A percentile compares a stretch with the other conserved stretches of the same genome.
Evolutionary conservation across 2,888 invertebrate genomes (phyloP).

Genomic region (Choristoneura rosaceana): DNA sequence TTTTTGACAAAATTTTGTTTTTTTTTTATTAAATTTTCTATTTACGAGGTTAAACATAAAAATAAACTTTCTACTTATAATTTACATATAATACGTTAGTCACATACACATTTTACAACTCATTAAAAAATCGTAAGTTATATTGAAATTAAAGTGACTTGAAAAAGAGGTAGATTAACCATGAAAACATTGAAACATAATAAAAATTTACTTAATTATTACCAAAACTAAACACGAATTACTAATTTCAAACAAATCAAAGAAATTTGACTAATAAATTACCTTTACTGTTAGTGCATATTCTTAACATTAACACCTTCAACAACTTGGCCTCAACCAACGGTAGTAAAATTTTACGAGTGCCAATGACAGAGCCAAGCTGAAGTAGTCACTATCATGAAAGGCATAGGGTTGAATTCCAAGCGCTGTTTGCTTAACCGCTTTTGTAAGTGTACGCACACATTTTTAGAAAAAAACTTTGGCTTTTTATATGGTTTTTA

Average conservation of each 20-base stretch:
- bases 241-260: not conserved
- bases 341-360: conserved; percentile 39
- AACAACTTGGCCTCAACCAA: conserved; percentile 22
- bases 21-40: too few relatives aligned
- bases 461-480: conserved; percentile 2
- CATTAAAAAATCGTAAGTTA: too few relatives aligned
- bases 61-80: too few relatives aligned
- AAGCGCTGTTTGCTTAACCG: not conserved
- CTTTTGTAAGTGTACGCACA: conserved; percentile 3
- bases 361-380: conserved; percentile 15
- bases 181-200: too few relatives aligned
- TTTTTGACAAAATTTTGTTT: too few relatives aligned
- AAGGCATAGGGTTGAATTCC: conserved; percentile 3
- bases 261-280: not conserved
- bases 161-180: too few relatives aligned
- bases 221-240: not conserved
- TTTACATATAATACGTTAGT: too few relatives aligned
- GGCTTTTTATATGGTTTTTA: not conserved
- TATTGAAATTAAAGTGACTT: too few relatives aligned
- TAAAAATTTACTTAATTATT: too few relatives aligned
- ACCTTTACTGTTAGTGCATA: conserved; percentile 22
- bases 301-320: conserved; percentile 29
- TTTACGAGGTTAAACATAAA: too few relatives aligned
- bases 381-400: not conserved
- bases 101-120: too few relatives aligned